Evolutionary conservation across 2,113 vertebrate species (phyloP).

Genomic region (Nipponia nippon): DNA sequence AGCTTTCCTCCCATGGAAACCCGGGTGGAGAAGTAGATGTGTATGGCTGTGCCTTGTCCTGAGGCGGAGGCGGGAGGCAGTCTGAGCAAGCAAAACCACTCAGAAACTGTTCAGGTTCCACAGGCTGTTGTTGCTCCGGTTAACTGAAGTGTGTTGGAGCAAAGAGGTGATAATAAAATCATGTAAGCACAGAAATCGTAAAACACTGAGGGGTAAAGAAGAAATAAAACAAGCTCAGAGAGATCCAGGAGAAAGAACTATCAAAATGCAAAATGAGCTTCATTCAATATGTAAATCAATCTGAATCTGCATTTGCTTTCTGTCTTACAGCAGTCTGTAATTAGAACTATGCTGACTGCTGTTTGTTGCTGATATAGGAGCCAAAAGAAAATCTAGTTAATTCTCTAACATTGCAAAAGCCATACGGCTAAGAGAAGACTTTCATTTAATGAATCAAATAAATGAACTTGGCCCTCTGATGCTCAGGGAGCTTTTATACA

Average conservation of each 20-base stretch:
- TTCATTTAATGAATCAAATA: background rate
- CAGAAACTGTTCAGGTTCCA: background rate
- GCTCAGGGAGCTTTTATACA: background rate
- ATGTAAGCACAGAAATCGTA: background rate
- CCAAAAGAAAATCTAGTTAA: constrained; percentile 21
- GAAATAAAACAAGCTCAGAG: background rate
- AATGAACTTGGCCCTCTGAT: background rate
- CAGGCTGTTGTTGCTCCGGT: background rate
- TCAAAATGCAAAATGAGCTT: background rate
- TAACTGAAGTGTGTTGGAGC: background rate
- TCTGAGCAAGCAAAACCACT: background rate
- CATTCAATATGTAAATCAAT: constrained; percentile 28
- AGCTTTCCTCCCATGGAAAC: background rate
- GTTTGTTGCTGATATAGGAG: background rate
- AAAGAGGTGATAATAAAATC: background rate
- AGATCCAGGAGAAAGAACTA: background rate
- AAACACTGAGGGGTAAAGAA: background rate
- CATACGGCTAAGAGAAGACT: background rate
- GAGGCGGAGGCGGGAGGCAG: background rate
- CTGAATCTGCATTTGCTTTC: background rate
- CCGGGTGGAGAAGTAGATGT: background rate
- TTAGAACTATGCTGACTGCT: constrained; percentile 11
- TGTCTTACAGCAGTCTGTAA: background rate
- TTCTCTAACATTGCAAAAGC: background rate
- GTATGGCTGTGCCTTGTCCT: background rate